Evolutionary conservation across 2,797 vertebrate genomes (phyloP).

Genomic region (Pelochelys cantorii): DNA sequence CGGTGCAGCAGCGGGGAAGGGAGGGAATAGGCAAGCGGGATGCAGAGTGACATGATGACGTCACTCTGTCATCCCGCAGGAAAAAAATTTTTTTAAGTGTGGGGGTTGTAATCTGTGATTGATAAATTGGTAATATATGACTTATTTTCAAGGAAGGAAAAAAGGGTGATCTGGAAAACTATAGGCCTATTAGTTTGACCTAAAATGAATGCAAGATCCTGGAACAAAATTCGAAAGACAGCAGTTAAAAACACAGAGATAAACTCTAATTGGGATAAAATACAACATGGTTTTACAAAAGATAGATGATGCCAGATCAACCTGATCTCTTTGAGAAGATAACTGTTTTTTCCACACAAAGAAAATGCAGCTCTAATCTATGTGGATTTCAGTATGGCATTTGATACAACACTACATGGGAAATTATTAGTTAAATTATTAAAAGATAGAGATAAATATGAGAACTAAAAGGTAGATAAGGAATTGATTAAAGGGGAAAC

Average conservation of each 20-base stretch:
- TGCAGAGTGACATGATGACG: too few relatives aligned
- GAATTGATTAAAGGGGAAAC: not conserved
- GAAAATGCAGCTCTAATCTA: not conserved
- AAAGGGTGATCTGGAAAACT: not conserved
- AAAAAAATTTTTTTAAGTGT: not conserved
- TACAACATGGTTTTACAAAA: not conserved
- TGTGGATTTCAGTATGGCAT: not conserved
- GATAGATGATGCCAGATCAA: not conserved
- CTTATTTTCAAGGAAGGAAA: not conserved
- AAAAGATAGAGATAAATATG: not conserved
- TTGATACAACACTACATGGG: not conserved
- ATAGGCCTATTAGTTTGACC: not conserved
- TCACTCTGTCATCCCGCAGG: too few relatives aligned
- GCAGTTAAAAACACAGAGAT: not conserved
- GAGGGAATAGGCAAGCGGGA: too few relatives aligned
- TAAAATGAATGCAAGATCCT: not conserved
- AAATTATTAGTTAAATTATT: not conserved
- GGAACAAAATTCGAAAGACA: not conserved
- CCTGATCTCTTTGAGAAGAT: not conserved
- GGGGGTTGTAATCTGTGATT: not conserved
- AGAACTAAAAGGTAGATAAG: not conserved
- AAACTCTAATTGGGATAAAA: not conserved
- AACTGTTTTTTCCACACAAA: not conserved
- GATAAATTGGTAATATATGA: not conserved
- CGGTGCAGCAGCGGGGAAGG: too few relatives aligned